Evolutionary conservation across 2,797 vertebrate genomes (phyloP).

Genomic region (Danionella dracula): DNA sequence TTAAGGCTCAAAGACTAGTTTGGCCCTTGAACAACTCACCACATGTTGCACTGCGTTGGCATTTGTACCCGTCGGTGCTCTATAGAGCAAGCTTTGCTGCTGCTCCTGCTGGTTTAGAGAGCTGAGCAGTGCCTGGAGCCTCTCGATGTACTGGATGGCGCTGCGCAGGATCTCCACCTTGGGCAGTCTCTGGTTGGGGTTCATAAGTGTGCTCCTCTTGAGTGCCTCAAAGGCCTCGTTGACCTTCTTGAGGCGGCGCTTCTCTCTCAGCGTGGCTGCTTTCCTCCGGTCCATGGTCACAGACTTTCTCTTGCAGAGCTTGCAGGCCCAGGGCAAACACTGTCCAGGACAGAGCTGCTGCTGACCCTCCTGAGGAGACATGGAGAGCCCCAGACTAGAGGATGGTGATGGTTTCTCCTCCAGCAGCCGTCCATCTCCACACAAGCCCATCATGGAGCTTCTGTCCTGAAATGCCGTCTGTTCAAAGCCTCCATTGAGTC

Average conservation of each 20-base stretch:
- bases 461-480: slow-evolving; percentile 78
- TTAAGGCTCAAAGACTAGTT: too few relatives aligned
- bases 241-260: slow-evolving; percentile 93
- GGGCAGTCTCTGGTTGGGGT: slow-evolving; percentile 96
- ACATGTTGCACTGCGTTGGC: slow-evolving; percentile 58
- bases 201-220: slow-evolving; percentile 93
- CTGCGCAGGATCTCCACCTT: slow-evolving; percentile 98
- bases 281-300: slow-evolving; percentile 90
- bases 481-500: slow-evolving; percentile 80
- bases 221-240: slow-evolving; percentile 96
- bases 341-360: slow-evolving; percentile 88
- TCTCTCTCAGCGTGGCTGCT: slow-evolving; percentile 90
- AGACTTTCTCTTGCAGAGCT: slow-evolving; percentile 90
- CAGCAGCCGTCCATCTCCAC: slow-evolving; percentile 65
- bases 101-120: slow-evolving; percentile 94
- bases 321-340: slow-evolving; percentile 96
- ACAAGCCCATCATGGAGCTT: slow-evolving; percentile 75
- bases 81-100: slow-evolving; percentile 73
- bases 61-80: slow-evolving; percentile 32
- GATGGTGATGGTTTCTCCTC: slow-evolving; percentile 84
- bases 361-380: slow-evolving; percentile 64
- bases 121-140: slow-evolving; percentile 92
- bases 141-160: slow-evolving; percentile 97
- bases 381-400: slow-evolving; percentile 53
- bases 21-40: slow-evolving; percentile 65